Conservation (phyloP, 2,113 vertebrate genomes). For the Vireo altiloquus region DNA sequence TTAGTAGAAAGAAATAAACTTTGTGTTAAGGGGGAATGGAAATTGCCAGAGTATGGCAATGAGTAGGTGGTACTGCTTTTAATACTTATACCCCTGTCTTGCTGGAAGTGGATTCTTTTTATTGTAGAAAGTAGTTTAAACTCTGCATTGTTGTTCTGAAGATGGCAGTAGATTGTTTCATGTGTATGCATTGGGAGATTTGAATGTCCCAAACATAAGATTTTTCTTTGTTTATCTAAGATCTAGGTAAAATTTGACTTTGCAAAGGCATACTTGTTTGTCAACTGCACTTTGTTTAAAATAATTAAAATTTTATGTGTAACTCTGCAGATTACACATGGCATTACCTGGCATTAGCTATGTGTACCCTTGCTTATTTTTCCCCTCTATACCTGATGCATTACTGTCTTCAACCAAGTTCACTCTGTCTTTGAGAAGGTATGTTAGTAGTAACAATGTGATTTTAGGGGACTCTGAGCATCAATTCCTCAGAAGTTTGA, state of each 20-base stretch:
- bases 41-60: background rate
- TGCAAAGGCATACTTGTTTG: background rate
- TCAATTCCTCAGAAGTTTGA: background rate
- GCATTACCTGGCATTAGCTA: background rate
- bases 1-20: background rate
- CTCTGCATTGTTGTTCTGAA: background rate
- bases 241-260: background rate
- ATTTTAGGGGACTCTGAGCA: background rate
- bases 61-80: background rate
- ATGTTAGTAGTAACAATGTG: background rate
- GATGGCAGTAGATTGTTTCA: background rate
- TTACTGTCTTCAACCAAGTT: background rate
- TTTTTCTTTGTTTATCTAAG: background rate
- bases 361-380: background rate
- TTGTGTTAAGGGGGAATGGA: background rate
- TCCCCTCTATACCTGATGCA: background rate
- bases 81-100: background rate
- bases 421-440: background rate
- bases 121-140: background rate
- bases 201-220: background rate
- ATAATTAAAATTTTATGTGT: background rate
- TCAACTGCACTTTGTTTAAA: background rate
- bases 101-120: background rate
- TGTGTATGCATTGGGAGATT: background rate
- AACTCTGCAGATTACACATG: background rate